Base-by-base conservation (phyloP, 2,888 invertebrate genomes). In the Sarcophaga rosellei region DNA sequence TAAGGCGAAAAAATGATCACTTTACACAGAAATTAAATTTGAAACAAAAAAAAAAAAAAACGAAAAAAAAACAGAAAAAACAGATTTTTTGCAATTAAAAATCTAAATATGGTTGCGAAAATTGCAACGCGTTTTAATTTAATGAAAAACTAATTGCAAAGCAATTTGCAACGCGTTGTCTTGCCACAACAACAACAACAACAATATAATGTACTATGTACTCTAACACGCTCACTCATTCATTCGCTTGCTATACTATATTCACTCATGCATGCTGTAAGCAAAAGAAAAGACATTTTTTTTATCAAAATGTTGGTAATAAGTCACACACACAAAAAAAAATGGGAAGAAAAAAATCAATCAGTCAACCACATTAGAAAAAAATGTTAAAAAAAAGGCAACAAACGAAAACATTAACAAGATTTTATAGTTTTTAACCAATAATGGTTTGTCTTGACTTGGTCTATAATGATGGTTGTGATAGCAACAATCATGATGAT, bases 61-160 rank as follows among this genome's bases (percentile, higher is more conserved):
- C 35, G 12, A 25, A 82, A 44, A 23, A 20, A 62, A 59, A 81
- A 73, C 44, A 63, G 75, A 63, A 80, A 70, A 74, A 83, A 83
- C 11, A 57, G 45, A 63, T 84, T 85, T 74, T 84, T 86, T 81
- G 86, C 86, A 86, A 86, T 86, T 87, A 85, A 87, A 84, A 86
- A 73, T 81, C 84, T 85, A 73, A 84, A 87, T 81, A 85, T 91
- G 90, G 90, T 90, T 59, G 81, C 78, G 75, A 91, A 91, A 86
- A 91, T 90, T 89, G 90, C 91, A 86, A 86, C 86, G 86, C 86
- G 86, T 86, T 86, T 86, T 84, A 84, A 86, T 92, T 92, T 91
- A 91, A 91, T 91, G 91, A 92, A 91, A 91, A 91, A 91, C 91
- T 91, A 91, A 92, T 92, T 92, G 91, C 91, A 89, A 91, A 86